Percentiles rank a stretch among this genome's conserved stretches.
Conservation (phyloP, 2,113 vertebrate genomes). For the Erythrocercus mccallii region DNA sequence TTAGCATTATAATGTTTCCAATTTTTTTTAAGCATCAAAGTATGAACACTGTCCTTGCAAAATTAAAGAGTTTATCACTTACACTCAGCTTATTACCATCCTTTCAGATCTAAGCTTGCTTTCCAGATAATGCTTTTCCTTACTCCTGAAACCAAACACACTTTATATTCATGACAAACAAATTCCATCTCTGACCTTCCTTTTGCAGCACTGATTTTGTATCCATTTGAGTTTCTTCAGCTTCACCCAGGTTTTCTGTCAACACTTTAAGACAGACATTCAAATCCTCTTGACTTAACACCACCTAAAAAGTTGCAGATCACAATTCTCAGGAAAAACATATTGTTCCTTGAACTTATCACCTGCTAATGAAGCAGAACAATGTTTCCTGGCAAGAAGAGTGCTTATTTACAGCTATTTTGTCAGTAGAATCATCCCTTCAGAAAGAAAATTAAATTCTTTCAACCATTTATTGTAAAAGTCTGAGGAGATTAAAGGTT, state of each 20-base stretch:
- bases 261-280: constrained; percentile 86
- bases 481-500: background rate
- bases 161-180: background rate
- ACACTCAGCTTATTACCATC: background rate
- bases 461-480: background rate
- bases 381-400: background rate
- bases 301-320: constrained; percentile 73
- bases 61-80: background rate
- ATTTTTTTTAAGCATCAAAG: rapidly evolving
- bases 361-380: background rate
- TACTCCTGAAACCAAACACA: background rate
- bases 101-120: background rate
- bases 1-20: background rate
- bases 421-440: background rate
- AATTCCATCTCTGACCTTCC: constrained; percentile 58
- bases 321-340: background rate
- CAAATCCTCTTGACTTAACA: constrained; percentile 87
- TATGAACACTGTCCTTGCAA: background rate
- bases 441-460: background rate
- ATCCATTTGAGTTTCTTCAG: constrained; percentile 44
- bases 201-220: constrained; percentile 39
- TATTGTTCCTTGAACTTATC: background rate
- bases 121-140: background rate
- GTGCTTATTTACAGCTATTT: background rate
- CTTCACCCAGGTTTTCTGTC: constrained; percentile 89